These are phyloP conservation scores for Bettongia penicillata DNA, from an alignment of 2,113 vertebrate genomes.

Conservation along the genomic window DNA sequence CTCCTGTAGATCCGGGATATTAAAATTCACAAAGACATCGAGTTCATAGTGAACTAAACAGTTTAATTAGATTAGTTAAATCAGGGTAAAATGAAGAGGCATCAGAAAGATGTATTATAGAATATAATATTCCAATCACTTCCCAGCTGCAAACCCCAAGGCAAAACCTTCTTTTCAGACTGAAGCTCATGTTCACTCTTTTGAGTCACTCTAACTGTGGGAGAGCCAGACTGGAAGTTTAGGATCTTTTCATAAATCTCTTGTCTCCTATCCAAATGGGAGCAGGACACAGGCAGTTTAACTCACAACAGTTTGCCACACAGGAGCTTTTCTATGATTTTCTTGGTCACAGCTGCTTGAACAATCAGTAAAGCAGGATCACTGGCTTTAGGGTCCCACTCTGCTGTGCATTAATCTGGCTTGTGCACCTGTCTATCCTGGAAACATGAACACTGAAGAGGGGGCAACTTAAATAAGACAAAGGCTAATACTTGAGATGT, in stretches of 20 bases:
- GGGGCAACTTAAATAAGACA: not conserved
- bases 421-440: not conserved
- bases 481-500: not conserved
- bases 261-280: not conserved
- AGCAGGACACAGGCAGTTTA: not conserved
- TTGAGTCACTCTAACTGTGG: not conserved
- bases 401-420: not conserved
- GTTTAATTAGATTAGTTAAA: not conserved
- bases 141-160: not conserved
- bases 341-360: not conserved
- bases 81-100: not conserved
- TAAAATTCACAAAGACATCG: not conserved
- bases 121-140: not conserved
- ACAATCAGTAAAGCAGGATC: not conserved
- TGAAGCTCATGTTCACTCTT: not conserved
- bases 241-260: conserved; percentile 1
- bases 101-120: not conserved
- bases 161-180: not conserved
- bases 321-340: not conserved
- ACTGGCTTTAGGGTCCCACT: not conserved
- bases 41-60: not conserved
- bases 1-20: not conserved
- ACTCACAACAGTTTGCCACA: conserved; percentile 2
- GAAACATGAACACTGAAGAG: not conserved
- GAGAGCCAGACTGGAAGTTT: not conserved